These are phyloP conservation scores for Actinemys pallida DNA, from an alignment of 2,113 vertebrate genomes.

Conservation along the genomic window DNA sequence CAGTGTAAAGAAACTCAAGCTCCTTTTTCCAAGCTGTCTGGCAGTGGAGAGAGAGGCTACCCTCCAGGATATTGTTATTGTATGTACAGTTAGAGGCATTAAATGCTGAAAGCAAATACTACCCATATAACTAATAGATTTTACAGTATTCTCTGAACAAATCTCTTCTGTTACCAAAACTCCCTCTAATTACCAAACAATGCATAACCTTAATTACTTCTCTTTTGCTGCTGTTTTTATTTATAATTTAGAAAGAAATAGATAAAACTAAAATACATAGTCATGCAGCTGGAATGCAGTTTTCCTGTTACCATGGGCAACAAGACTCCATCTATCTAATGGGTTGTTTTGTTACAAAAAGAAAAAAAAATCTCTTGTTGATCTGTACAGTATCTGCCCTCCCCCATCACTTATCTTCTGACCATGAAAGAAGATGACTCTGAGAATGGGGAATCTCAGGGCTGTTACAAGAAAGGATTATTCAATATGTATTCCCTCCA, in stretches of 20 bases:
- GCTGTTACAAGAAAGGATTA: not conserved
- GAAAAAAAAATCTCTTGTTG: slow-evolving; percentile 48
- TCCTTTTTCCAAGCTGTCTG: not conserved
- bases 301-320: slow-evolving; percentile 63
- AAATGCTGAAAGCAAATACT: not conserved
- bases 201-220: slow-evolving; percentile 1
- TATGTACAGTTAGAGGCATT: not conserved
- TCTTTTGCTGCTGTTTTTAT: slow-evolving; percentile 25
- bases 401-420: not conserved
- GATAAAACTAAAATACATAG: slow-evolving; percentile 38
- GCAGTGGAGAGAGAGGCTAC: not conserved
- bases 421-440: slow-evolving; percentile 14
- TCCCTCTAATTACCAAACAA: slow-evolving; percentile 8
- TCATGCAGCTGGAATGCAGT: slow-evolving; percentile 33
- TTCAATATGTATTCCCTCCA: not conserved
- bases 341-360: slow-evolving; percentile 62
- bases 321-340: slow-evolving; percentile 60
- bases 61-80: not conserved
- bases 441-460: not conserved
- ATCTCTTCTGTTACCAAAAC: not conserved
- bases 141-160: not conserved
- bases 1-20: not conserved
- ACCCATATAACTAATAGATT: not conserved
- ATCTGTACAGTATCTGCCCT: slow-evolving; percentile 6
- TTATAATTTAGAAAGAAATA: slow-evolving; percentile 53